A percentile compares a stretch with the other conserved stretches of the same genome.
These are phyloP conservation scores for Hofmannophila pseudospretella DNA, from an alignment of 2,888 invertebrate species.

Conservation along the genomic window DNA sequence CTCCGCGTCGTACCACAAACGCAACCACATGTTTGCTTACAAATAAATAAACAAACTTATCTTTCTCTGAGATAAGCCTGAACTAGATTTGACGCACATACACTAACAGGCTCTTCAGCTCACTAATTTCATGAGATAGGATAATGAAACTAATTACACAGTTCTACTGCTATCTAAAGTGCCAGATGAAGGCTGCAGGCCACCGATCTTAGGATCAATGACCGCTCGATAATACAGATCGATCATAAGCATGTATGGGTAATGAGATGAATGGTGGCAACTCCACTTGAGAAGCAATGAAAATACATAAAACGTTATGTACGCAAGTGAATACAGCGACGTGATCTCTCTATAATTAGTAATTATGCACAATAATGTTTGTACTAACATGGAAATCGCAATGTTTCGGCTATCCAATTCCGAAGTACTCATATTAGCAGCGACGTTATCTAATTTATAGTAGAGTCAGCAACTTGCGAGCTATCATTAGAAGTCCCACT, in stretches of 20 bases:
- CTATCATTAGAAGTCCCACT: constrained; percentile 47
- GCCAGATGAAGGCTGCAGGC: constrained; percentile 2
- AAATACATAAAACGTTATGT: constrained; percentile 30
- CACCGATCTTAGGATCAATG: constrained; percentile 5
- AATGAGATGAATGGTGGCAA: constrained; percentile 5
- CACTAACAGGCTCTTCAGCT: too few relatives aligned
- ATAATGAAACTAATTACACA: not conserved
- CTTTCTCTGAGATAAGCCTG: too few relatives aligned
- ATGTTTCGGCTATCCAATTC: constrained; percentile 70
- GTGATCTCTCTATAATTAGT: constrained; percentile 48
- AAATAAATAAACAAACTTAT: not conserved
- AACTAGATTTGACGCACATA: too few relatives aligned
- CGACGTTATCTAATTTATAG: constrained; percentile 40
- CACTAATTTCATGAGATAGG: not conserved
- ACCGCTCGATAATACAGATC: constrained; percentile 4
- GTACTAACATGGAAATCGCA: constrained; percentile 69
- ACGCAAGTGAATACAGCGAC: constrained; percentile 33
- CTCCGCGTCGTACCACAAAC: not conserved
- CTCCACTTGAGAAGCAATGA: constrained; percentile 23
- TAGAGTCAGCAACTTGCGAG: constrained; percentile 39
- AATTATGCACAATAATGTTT: constrained; percentile 38
- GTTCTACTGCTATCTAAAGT: not conserved
- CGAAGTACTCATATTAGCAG: constrained; percentile 60
- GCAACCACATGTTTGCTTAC: not conserved
- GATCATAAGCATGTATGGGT: constrained; percentile 1